phyloP scores from a whole-genome alignment of 64 coral and sea anemone species.

The Pocillopora verrucosa region DNA sequence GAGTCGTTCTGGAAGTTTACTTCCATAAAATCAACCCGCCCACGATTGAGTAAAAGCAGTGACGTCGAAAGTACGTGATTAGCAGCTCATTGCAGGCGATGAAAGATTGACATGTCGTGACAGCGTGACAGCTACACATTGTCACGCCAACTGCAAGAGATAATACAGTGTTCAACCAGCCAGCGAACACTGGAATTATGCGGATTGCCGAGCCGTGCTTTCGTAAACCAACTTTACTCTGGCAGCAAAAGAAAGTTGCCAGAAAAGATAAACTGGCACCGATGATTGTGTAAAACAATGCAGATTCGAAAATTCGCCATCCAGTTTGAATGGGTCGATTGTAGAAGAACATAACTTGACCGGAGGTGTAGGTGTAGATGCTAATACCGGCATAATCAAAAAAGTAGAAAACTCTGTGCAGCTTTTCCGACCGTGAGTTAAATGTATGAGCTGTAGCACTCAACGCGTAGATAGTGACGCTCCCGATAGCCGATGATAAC shows the following conservation, averaged over 20 bases:
- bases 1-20: slow-evolving; percentile 24
- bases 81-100: slow-evolving; percentile 11
- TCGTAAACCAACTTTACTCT: background rate
- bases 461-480: slow-evolving; percentile 42
- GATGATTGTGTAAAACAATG: slow-evolving; percentile 30
- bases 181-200: slow-evolving; percentile 8
- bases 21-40: slow-evolving; percentile 21
- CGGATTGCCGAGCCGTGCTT: background rate
- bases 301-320: slow-evolving; percentile 47
- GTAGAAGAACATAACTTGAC: slow-evolving; percentile 73
- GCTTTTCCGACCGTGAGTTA: slow-evolving; percentile 47
- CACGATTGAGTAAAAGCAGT: slow-evolving; percentile 11
- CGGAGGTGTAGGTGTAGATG: slow-evolving; percentile 66
- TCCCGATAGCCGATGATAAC: slow-evolving; percentile 57
- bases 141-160: slow-evolving; percentile 29
- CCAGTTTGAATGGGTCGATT: slow-evolving; percentile 53
- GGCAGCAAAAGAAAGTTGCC: slow-evolving; percentile 44
- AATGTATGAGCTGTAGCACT: slow-evolving; percentile 64
- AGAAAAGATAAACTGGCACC: slow-evolving; percentile 43
- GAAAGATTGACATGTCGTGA: slow-evolving; percentile 30
- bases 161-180: slow-evolving; percentile 16
- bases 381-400: slow-evolving; percentile 76
- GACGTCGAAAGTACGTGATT: slow-evolving; percentile 31
- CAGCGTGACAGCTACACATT: slow-evolving; percentile 23
- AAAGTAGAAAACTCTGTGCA: slow-evolving; percentile 60